Evolutionary conservation across 2,888 invertebrate species (phyloP).

Genomic region (Digitonthophagus gazella): DNA sequence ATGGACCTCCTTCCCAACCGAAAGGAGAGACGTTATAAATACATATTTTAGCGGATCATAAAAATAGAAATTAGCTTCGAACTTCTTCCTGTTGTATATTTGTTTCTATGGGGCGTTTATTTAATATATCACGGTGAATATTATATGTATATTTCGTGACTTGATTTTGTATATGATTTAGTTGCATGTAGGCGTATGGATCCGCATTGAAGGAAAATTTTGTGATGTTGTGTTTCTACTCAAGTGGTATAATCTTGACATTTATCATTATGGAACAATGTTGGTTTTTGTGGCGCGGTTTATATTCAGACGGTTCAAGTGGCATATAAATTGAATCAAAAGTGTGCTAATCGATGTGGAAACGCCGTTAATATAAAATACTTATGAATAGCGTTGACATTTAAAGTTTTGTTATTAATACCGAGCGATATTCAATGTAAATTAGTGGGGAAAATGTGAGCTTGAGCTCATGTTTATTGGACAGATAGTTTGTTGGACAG

Average conservation of each 20-base stretch:
- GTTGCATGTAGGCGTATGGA: not conserved
- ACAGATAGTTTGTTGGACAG: not conserved
- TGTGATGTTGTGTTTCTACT: not conserved
- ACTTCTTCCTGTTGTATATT: no score
- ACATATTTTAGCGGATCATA: not conserved
- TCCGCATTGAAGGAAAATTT: not conserved
- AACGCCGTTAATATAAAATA: not conserved
- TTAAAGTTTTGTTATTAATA: not conserved
- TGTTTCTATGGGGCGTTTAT: no score
- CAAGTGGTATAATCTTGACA: not conserved
- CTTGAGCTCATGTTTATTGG: no score
- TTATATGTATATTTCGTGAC: no score
- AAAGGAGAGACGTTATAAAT: not conserved
- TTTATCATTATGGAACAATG: not conserved
- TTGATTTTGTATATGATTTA: no score
- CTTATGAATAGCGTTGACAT: not conserved
- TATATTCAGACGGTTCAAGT: not conserved
- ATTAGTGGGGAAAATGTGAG: not conserved
- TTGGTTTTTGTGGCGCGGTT: not conserved
- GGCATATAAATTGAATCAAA: not conserved
- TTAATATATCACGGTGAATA: no score
- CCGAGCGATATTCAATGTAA: not conserved
- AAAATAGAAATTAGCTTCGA: not conserved
- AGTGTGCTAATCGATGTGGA: not conserved
- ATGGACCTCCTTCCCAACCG: not conserved